These are phyloP conservation scores for Hystrix brachyura DNA, from an alignment of 2,113 vertebrate species.

Conservation along the genomic window DNA sequence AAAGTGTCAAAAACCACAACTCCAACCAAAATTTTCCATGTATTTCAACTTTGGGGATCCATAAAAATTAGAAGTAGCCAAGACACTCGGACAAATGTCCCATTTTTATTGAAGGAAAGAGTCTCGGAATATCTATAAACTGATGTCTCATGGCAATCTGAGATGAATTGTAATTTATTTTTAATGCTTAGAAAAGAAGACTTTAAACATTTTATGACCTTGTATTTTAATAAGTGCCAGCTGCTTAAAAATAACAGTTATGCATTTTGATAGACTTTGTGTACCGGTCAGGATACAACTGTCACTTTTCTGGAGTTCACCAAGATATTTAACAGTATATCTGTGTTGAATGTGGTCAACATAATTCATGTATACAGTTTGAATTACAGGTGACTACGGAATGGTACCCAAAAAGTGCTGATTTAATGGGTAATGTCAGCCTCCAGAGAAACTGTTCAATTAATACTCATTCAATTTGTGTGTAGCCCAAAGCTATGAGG, in stretches of 20 bases:
- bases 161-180: background rate
- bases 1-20: background rate
- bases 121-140: background rate
- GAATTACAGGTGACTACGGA: background rate
- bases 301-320: background rate
- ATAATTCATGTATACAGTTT: background rate
- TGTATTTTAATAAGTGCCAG: background rate
- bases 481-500: background rate
- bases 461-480: background rate
- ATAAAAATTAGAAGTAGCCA: background rate
- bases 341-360: background rate
- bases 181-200: background rate
- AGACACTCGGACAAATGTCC: background rate
- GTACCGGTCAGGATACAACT: background rate
- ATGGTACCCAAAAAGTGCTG: background rate
- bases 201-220: background rate
- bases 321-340: background rate
- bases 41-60: background rate
- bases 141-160: background rate
- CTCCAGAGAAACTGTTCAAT: background rate
- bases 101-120: conserved; percentile 12
- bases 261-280: background rate
- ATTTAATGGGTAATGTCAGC: background rate
- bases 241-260: background rate
- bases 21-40: background rate